phyloP scores from a whole-genome alignment of 2,888 invertebrate genomes.

The Leptopilina myrica region DNA sequence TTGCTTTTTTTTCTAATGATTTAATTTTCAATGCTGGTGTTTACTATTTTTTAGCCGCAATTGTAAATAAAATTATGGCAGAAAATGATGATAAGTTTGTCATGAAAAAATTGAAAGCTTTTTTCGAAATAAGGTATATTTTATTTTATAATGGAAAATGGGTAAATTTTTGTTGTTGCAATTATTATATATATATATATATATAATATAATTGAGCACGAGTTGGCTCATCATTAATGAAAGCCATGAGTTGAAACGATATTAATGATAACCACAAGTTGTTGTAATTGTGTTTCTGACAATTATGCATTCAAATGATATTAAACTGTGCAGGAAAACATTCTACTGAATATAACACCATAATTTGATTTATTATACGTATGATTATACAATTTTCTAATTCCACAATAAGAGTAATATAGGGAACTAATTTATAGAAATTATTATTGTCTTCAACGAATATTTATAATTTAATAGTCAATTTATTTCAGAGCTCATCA shows the following conservation, averaged over 20 bases:
- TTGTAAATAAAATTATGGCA: too few relatives aligned
- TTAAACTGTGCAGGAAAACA: background rate
- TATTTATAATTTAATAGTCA: too few relatives aligned
- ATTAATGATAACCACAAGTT: conserved; percentile 2
- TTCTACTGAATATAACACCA: background rate
- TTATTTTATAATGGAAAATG: background rate
- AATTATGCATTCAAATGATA: conserved; percentile 23
- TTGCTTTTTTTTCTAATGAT: too few relatives aligned
- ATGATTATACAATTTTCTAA: background rate
- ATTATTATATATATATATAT: too few relatives aligned
- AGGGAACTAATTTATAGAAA: background rate
- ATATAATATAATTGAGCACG: background rate
- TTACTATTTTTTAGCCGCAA: too few relatives aligned
- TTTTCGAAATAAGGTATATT: background rate
- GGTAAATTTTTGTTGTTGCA: too few relatives aligned
- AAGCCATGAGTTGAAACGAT: conserved; percentile 7
- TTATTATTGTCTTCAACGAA: background rate
- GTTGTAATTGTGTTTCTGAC: conserved; percentile 23
- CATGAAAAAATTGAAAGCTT: too few relatives aligned
- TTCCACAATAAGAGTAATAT: background rate
- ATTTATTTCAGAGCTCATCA: too few relatives aligned
- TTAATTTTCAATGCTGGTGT: too few relatives aligned
- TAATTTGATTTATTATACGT: conserved; percentile 7
- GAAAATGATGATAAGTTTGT: too few relatives aligned
- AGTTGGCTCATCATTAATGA: background rate